Evolutionary conservation across 2,797 vertebrate species (phyloP).

Genomic region (Chaetodon trifasciatus): DNA sequence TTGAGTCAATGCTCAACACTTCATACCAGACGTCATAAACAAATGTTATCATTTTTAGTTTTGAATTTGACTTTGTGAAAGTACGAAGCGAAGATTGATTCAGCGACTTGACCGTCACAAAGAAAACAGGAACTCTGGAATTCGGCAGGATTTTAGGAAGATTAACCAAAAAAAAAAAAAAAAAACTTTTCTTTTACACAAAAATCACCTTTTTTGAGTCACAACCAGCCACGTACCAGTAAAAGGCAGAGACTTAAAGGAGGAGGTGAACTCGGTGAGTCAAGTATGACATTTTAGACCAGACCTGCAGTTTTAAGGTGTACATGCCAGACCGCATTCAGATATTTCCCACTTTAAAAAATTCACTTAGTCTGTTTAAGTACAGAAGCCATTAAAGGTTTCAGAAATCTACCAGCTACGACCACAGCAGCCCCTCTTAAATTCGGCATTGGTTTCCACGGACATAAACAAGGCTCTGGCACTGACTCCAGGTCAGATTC

Average conservation of each 20-base stretch:
- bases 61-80: no score
- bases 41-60: not conserved
- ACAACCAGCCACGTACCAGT: no score
- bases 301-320: not conserved
- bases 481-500: no score
- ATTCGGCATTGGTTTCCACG: no score
- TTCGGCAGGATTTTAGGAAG: not conserved
- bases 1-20: not conserved
- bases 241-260: not conserved
- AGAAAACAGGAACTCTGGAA: not conserved
- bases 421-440: rapidly evolving
- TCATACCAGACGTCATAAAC: not conserved
- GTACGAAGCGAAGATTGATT: not conserved
- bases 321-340: not conserved
- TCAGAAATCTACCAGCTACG: rapidly evolving
- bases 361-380: rapidly evolving
- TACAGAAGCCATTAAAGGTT: rapidly evolving
- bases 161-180: not conserved
- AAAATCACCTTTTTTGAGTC: not conserved
- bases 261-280: not conserved
- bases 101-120: no score
- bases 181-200: no score
- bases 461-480: not conserved
- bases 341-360: no score
- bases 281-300: no score